A percentile compares a stretch with the other conserved stretches of the same genome.
phyloP scores from a whole-genome alignment of 2,113 vertebrate genomes.

The Acrocephalus kingi region DNA sequence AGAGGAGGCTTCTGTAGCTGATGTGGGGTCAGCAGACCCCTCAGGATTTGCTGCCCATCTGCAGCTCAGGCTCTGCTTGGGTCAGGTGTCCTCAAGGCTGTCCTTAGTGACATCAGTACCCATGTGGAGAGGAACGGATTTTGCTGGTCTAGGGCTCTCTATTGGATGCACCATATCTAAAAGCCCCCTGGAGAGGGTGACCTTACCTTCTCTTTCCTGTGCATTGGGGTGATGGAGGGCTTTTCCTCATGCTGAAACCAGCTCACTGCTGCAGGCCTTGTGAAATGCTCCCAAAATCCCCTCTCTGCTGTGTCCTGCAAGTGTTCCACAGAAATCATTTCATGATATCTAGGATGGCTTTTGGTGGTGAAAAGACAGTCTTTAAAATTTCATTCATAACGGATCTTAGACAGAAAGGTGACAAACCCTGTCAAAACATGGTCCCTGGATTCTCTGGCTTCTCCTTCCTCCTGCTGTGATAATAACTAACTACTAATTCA shows the following conservation, averaged over 20 bases:
- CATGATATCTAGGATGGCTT: neutral
- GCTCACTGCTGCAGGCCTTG: conserved; percentile 54
- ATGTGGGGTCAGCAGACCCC: neutral
- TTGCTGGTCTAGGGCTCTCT: neutral
- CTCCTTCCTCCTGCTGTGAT: neutral
- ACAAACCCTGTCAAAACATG: neutral
- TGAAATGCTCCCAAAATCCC: neutral
- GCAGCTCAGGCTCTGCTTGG: neutral
- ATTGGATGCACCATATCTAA: neutral
- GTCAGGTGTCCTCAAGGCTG: neutral
- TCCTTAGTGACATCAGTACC: neutral
- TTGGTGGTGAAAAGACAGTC: neutral
- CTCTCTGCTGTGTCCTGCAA: conserved; percentile 19
- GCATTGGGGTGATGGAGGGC: conserved; percentile 54
- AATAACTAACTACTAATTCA: neutral
- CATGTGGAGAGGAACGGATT: neutral
- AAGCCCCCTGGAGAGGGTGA: neutral
- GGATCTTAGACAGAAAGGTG: neutral
- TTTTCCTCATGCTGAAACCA: conserved; percentile 74
- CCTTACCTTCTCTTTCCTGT: conserved; percentile 75
- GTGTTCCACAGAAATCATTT: neutral
- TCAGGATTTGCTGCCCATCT: neutral
- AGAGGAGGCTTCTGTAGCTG: neutral
- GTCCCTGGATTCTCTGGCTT: neutral
- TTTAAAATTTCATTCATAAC: neutral